Evolutionary conservation across 2,888 invertebrate genomes (phyloP).

Genomic region (Tenthredo livida): DNA sequence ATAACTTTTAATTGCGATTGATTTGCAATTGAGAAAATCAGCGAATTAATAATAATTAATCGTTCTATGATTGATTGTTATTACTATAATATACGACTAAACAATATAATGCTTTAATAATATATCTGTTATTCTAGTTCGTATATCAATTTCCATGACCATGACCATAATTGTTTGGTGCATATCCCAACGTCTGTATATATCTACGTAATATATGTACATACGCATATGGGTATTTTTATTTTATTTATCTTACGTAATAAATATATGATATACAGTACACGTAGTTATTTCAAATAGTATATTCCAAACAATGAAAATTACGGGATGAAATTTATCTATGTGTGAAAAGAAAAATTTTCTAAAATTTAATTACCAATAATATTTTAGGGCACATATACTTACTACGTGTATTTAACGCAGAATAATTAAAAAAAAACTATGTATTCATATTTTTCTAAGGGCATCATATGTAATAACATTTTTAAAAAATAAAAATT

Average conservation of each 20-base stretch:
- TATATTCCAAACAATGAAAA: not conserved
- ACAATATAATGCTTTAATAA: conserved; percentile 9
- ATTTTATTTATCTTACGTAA: not conserved
- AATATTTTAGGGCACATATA: conserved; percentile 13
- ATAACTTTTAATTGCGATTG: conserved; percentile 43
- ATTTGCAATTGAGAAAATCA: conserved; percentile 48
- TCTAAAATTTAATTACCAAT: conserved; percentile 18
- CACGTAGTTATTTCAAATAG: not conserved
- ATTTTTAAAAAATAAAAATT: conserved; percentile 27
- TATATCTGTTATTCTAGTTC: conserved; percentile 27
- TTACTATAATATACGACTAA: conserved; percentile 20
- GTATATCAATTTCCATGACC: conserved; percentile 43
- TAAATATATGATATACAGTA: not conserved
- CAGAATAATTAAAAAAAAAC: conserved; percentile 26
- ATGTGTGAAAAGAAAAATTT: not conserved
- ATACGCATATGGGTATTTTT: not conserved
- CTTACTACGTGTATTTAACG: conserved; percentile 34
- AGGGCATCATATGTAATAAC: conserved; percentile 47
- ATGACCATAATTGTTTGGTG: conserved; percentile 40
- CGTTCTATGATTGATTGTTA: conserved; percentile 51
- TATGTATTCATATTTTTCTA: conserved; percentile 41
- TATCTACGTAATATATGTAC: not conserved
- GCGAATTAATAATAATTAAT: conserved; percentile 43
- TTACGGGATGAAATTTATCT: conserved; percentile 28
- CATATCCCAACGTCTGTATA: not conserved